Conservation (phyloP, 2,888 invertebrate species). For the Thalpophila matura region DNA sequence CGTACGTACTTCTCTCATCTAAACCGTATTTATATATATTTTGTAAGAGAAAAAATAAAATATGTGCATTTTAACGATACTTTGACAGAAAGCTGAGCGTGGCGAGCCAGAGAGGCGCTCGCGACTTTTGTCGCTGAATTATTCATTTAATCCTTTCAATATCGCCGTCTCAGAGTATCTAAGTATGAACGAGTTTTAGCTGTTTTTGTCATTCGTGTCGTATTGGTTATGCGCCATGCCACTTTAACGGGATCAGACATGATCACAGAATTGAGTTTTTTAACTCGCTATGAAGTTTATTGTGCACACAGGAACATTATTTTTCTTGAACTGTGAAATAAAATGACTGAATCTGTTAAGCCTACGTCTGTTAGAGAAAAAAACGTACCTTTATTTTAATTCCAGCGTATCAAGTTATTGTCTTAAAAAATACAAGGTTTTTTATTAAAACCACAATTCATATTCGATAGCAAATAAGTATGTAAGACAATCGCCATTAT, state of each 20-base stretch:
- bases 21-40: slow-evolving; percentile 66
- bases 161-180: slow-evolving; percentile 76
- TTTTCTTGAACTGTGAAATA: too few relatives aligned
- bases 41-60: slow-evolving; percentile 72
- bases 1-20: slow-evolving; percentile 33
- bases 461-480: slow-evolving; percentile 18
- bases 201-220: slow-evolving; percentile 71
- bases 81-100: slow-evolving; percentile 77
- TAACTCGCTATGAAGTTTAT: slow-evolving; percentile 27
- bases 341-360: too few relatives aligned
- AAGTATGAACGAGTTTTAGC: slow-evolving; percentile 68
- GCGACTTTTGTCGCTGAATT: slow-evolving; percentile 82
- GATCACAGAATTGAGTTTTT: slow-evolving; percentile 51
- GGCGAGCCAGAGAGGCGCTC: slow-evolving; percentile 75
- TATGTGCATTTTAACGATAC: slow-evolving; percentile 82
- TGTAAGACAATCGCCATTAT: slow-evolving; percentile 19
- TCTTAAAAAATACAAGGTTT: too few relatives aligned
- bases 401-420: too few relatives aligned
- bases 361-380: too few relatives aligned
- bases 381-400: too few relatives aligned
- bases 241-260: slow-evolving; percentile 56
- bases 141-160: slow-evolving; percentile 87
- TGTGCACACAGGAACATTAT: background rate
- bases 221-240: slow-evolving; percentile 65
- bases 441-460: too few relatives aligned